phyloP scores from a whole-genome alignment of 30 jellyfish, hydroid and myxozoan species.

The Pelagia noctiluca region DNA sequence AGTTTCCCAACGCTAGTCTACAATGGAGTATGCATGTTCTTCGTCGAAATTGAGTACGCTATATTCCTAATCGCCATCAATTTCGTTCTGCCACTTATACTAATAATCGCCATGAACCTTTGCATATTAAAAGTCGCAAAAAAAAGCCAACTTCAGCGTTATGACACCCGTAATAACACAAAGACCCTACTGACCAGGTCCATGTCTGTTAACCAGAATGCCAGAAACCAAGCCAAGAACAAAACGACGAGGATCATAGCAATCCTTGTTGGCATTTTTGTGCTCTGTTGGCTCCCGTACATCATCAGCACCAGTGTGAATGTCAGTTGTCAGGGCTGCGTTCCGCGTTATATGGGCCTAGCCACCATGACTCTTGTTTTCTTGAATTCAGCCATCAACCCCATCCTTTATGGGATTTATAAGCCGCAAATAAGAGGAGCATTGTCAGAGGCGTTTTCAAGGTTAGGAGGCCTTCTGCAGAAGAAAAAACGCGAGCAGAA shows the following conservation, averaged over 20 bases:
- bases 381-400: constrained; percentile 66
- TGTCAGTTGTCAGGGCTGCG: constrained; percentile 44
- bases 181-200: constrained; percentile 18
- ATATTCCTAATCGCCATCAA: constrained; percentile 39
- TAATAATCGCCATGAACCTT: constrained; percentile 57
- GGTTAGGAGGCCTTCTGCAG: not conserved
- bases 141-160: constrained; percentile 4
- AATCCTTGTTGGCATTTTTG: constrained; percentile 67
- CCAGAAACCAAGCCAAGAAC: constrained; percentile 35
- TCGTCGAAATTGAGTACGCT: constrained; percentile 57
- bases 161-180: constrained; percentile 1
- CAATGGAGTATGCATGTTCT: constrained; percentile 61
- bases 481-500: not conserved
- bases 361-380: constrained; percentile 52
- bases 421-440: constrained; percentile 56
- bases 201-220: constrained; percentile 5
- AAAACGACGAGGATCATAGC: constrained; percentile 68
- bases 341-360: constrained; percentile 32
- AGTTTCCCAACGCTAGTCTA: constrained; percentile 25
- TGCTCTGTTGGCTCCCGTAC: constrained; percentile 73
- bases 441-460: constrained; percentile 4
- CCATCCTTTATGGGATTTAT: constrained; percentile 67
- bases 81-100: constrained; percentile 47
- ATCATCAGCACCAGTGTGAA: constrained; percentile 33
- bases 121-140: constrained; percentile 55